Conservation (phyloP, 2,888 invertebrate genomes). For the Polydrusus tereticollis region DNA sequence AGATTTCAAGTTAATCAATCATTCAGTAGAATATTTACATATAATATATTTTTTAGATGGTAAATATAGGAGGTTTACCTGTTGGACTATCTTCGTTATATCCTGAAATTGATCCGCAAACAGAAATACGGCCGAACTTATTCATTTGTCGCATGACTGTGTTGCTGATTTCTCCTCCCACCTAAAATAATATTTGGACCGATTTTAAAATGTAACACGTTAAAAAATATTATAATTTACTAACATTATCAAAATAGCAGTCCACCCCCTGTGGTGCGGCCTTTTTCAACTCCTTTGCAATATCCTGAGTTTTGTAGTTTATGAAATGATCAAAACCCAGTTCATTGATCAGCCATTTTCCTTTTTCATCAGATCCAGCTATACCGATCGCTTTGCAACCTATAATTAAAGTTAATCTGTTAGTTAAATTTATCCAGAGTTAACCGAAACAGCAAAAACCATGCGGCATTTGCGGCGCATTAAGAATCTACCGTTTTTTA, state of each 20-base stretch:
- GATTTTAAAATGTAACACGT: neutral
- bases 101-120: slow-evolving; percentile 78
- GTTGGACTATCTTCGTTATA: slow-evolving; percentile 70
- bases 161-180: slow-evolving; percentile 78
- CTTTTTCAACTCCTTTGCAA: slow-evolving; percentile 70
- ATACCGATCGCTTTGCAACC: slow-evolving; percentile 77
- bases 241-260: slow-evolving; percentile 83
- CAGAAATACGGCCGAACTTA: slow-evolving; percentile 74
- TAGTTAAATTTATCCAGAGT: too few relatives aligned
- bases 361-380: slow-evolving; percentile 79
- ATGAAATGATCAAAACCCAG: slow-evolving; percentile 77
- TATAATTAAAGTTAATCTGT: neutral
- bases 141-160: slow-evolving; percentile 77
- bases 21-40: too few relatives aligned
- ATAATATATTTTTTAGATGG: neutral
- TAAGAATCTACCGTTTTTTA: too few relatives aligned
- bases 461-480: too few relatives aligned
- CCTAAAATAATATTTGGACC: slow-evolving; percentile 62
- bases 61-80: too few relatives aligned
- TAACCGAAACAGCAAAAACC: too few relatives aligned
- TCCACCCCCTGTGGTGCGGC: slow-evolving; percentile 78
- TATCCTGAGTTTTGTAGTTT: slow-evolving; percentile 77
- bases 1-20: too few relatives aligned
- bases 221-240: slow-evolving; percentile 78
- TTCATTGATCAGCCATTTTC: slow-evolving; percentile 74